Evolutionary conservation across 2,113 vertebrate genomes (phyloP).

Genomic region (Morone chrysops): DNA sequence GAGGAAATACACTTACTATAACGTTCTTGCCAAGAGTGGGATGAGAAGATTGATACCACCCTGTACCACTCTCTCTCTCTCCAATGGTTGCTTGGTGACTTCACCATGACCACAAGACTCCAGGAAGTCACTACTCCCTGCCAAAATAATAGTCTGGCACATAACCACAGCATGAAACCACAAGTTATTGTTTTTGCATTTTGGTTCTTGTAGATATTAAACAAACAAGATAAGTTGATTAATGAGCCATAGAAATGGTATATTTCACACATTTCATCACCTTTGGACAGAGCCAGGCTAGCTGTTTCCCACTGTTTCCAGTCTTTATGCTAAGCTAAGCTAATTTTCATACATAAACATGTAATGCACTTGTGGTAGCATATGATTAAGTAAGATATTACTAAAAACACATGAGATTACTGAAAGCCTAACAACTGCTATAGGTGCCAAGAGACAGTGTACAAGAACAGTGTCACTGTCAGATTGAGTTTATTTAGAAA

Average conservation of each 20-base stretch:
- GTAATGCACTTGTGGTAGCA: no score
- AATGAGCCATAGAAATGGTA: background rate
- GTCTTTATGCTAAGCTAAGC: conserved; percentile 1
- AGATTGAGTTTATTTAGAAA: no score
- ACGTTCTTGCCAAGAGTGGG: background rate
- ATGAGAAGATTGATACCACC: background rate
- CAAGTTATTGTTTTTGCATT: background rate
- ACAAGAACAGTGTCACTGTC: no score
- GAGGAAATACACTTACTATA: accelerated
- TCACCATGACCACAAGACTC: background rate
- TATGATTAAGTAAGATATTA: background rate
- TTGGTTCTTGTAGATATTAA: background rate
- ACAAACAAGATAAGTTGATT: background rate
- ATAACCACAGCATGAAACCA: background rate
- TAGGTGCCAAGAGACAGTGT: background rate
- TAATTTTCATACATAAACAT: background rate
- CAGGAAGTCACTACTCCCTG: background rate
- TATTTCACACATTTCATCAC: background rate
- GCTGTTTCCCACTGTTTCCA: background rate
- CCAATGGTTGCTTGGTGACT: conserved; percentile 13
- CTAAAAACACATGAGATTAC: background rate
- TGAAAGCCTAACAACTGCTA: background rate
- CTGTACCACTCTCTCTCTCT: background rate
- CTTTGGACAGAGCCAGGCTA: background rate
- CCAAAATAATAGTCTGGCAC: background rate